These are phyloP conservation scores for Carapus acus DNA, from an alignment of 2,797 vertebrate genomes.

Conservation along the genomic window DNA sequence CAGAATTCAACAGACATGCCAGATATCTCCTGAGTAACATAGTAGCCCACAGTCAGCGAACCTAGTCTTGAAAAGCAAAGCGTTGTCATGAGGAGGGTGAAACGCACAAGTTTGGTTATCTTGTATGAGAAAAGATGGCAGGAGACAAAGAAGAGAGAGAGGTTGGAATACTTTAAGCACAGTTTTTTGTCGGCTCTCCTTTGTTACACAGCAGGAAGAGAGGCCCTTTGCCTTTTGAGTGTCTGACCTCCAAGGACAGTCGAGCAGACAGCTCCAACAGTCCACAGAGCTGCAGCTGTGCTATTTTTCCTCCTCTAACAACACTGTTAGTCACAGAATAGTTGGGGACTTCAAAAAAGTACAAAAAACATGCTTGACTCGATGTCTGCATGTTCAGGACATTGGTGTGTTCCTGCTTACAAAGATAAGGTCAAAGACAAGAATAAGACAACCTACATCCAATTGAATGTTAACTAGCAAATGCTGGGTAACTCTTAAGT, in stretches of 20 bases:
- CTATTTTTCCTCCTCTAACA: conserved; percentile 34
- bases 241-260: conserved; percentile 55
- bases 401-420: too few relatives aligned
- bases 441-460: too few relatives aligned
- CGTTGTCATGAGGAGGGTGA: neutral
- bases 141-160: neutral
- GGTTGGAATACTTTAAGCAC: too few relatives aligned
- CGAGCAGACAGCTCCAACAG: conserved; percentile 37
- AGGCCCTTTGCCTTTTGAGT: conserved; percentile 50
- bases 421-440: too few relatives aligned
- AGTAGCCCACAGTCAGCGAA: conserved; percentile 10
- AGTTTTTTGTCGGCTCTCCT: conserved; percentile 51
- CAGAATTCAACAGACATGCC: conserved; percentile 13
- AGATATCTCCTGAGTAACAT: conserved; percentile 4
- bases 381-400: too few relatives aligned
- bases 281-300: conserved; percentile 58
- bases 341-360: conserved; percentile 9
- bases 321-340: conserved; percentile 37
- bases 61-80: neutral
- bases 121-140: neutral
- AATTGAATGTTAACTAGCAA: too few relatives aligned
- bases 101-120: neutral
- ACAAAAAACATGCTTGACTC: neutral
- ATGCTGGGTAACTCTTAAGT: too few relatives aligned
- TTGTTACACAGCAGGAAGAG: conserved; percentile 55